These are phyloP conservation scores for Folsomia manolachei DNA, from an alignment of 2,888 invertebrate species.

Conservation along the genomic window DNA sequence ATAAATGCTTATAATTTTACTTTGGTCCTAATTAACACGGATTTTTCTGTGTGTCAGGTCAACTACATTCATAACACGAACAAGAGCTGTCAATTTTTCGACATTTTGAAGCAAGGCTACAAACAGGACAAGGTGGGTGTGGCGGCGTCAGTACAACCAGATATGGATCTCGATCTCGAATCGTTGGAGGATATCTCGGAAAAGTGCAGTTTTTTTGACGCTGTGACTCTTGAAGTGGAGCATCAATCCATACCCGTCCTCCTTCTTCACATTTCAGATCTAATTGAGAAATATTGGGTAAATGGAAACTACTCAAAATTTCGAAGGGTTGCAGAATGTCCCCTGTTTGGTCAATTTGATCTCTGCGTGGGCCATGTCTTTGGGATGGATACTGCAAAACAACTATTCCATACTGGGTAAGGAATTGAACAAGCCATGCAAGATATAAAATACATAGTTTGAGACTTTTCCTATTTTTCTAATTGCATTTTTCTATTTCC, in stretches of 20 bases:
- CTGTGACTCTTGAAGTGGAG: conserved; percentile 16
- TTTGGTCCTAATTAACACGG: too few relatives aligned
- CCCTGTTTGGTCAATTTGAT: conserved; percentile 6
- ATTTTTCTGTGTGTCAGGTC: conserved; percentile 9
- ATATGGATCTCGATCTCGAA: neutral
- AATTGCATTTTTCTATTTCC: too few relatives aligned
- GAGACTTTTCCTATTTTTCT: neutral
- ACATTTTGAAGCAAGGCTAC: neutral
- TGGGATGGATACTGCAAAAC: neutral
- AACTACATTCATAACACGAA: conserved; percentile 22
- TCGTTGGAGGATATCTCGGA: neutral
- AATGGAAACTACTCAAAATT: conserved; percentile 19
- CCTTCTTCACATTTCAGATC: conserved; percentile 2
- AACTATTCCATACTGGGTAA: neutral
- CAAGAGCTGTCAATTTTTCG: conserved; percentile 9
- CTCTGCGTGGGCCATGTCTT: conserved; percentile 11
- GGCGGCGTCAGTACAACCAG: neutral
- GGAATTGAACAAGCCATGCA: neutral
- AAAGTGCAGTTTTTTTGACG: conserved; percentile 11
- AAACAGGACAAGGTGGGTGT: conserved; percentile 8
- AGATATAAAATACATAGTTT: neutral
- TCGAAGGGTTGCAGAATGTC: conserved; percentile 7
- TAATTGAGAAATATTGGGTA: conserved; percentile 20
- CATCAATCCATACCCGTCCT: conserved; percentile 9
- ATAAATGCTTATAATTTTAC: neutral